Percentiles rank a stretch among this genome's conserved stretches.
These are phyloP conservation scores for Trinorchestia longiramus DNA, from an alignment of 1,140 invertebrate species.

Conservation along the genomic window DNA sequence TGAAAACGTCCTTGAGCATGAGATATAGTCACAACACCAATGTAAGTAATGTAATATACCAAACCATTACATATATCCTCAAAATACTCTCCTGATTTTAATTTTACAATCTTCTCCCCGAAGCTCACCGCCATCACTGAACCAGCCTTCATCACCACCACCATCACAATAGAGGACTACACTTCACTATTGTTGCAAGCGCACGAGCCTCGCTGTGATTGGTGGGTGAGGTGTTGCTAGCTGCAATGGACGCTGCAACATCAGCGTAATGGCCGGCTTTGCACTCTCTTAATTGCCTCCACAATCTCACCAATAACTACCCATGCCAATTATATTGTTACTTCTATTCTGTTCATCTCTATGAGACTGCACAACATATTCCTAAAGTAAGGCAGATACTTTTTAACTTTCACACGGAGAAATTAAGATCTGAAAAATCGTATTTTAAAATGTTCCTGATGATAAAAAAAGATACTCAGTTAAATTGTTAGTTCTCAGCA, in stretches of 20 bases:
- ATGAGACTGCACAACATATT: too few relatives aligned
- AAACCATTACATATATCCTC: too few relatives aligned
- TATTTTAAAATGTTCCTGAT: too few relatives aligned
- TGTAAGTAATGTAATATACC: too few relatives aligned
- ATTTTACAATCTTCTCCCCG: not conserved
- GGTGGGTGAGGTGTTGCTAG: not conserved
- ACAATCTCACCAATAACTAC: not conserved
- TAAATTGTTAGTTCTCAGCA: too few relatives aligned
- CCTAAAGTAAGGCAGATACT: too few relatives aligned
- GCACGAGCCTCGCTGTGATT: not conserved
- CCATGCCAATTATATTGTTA: not conserved
- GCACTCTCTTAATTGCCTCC: not conserved
- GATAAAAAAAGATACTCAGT: too few relatives aligned
- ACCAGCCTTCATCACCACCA: not conserved
- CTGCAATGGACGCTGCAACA: not conserved
- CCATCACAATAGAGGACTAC: not conserved
- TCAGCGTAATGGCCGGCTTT: not conserved
- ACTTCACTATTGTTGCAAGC: conserved; percentile 4
- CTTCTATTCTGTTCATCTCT: too few relatives aligned
- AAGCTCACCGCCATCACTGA: not conserved
- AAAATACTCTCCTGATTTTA: not conserved
- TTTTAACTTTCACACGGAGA: not conserved
- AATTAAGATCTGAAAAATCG: not conserved
- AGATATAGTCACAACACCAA: too few relatives aligned
- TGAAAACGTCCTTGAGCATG: too few relatives aligned